Evolutionary conservation across 2,888 invertebrate species (phyloP), one percentile per base, ranked within the genome.

Genomic region (Xanthorhoe spadicearia): DNA sequence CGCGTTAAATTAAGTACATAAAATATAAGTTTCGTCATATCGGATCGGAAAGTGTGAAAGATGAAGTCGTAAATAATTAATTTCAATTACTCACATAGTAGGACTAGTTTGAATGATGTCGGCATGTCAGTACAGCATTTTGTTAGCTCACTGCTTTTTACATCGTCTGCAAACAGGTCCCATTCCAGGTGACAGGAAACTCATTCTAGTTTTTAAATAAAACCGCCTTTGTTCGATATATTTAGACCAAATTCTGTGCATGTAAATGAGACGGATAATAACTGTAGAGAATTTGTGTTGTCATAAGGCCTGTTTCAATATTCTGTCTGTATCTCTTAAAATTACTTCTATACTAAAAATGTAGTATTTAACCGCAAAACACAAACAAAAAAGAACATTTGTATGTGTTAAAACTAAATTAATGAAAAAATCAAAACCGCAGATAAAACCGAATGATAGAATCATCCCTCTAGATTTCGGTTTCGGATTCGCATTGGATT

Each of bases 101-200:
- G 46, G 53, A 54, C 54, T 61, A 48, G 61, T 54, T 54, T 19
- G 50, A 55, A 38, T 55, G 38, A 49, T 48, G 61, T 48, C 19
- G 53, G 61, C 57, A 56, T 35, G 50, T 35, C 13, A 43, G 38
- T 58, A 53, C 58, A 58, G 35, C 52, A 70, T 68, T 62, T 61
- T 70, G 62, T 71, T 57, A 58, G 66, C 49, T 67, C 57, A 54
- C 62, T 64, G 13, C 52, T 68, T 71, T 70, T 71, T 73, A 43
- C 28, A 61, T 23, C 46, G 18, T 32, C 53, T 19, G 35, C 63
- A 62, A 64, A 70, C 69, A 56, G 69, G 68, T 70, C 61, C 53
- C 61, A 70, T 69, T 68, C 67, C 50, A 51, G n/a, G 58, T 56
- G 63, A 63, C 62, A 61, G 65, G 69, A 72, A 66, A 70, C 63